Evolutionary conservation across 2,113 vertebrate genomes (phyloP).

Genomic region (Corvus cornix): DNA sequence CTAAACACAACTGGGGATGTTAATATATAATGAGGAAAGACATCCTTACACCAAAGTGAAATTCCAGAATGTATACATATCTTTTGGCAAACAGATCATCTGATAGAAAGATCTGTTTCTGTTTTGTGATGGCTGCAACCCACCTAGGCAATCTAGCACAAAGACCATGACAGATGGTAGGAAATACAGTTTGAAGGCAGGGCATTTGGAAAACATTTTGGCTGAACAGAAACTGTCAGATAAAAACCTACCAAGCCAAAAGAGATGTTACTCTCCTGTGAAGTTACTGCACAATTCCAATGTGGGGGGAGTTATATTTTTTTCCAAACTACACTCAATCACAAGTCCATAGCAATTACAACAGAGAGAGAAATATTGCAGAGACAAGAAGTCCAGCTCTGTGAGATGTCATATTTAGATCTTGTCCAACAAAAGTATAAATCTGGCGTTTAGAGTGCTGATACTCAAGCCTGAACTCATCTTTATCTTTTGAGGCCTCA

Average conservation of each 20-base stretch:
- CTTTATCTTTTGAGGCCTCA: neutral
- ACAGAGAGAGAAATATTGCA: neutral
- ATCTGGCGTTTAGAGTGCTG: neutral
- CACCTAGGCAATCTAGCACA: neutral
- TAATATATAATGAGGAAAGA: neutral
- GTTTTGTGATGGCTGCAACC: neutral
- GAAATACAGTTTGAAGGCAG: neutral
- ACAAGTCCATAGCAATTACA: neutral
- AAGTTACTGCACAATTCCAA: neutral
- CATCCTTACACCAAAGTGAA: neutral
- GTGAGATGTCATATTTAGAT: neutral
- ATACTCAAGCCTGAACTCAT: neutral
- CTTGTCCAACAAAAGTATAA: neutral
- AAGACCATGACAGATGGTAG: neutral
- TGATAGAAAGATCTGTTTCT: neutral
- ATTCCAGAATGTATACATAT: neutral
- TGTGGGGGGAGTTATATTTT: rapidly evolving
- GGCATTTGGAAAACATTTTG: neutral
- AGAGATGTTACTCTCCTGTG: neutral
- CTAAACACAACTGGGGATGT: neutral
- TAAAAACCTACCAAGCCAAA: neutral
- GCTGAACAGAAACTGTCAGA: neutral
- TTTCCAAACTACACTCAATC: neutral
- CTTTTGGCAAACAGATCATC: neutral
- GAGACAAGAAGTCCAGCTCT: neutral